A percentile compares a stretch with the other conserved stretches of the same genome.
Evolutionary conservation across 2,888 invertebrate species (phyloP).

Genomic region (Mesopsocus fuscifrons): DNA sequence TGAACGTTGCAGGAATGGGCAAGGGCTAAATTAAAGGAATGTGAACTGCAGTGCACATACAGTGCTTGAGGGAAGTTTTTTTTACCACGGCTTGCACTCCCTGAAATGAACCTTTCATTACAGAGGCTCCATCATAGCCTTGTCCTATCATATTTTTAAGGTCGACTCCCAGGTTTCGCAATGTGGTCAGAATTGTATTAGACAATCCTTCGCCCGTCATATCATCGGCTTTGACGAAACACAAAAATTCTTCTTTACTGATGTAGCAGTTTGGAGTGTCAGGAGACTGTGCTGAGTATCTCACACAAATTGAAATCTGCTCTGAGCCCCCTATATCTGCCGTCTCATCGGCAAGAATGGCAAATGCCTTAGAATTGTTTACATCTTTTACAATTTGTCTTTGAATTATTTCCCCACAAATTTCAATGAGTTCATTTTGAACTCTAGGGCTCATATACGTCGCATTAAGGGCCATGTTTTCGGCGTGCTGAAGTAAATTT

Average conservation of each 20-base stretch:
- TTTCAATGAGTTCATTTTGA: constrained; percentile 15
- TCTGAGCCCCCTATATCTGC: too few species aligned
- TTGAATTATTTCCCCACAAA: constrained; percentile 12
- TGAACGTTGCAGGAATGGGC: constrained; percentile 13
- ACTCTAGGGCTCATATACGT: constrained; percentile 14
- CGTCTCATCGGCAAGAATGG: too few species aligned
- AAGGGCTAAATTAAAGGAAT: constrained; percentile 15
- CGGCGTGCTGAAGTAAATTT: constrained; percentile 14
- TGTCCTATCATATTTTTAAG: constrained; percentile 12
- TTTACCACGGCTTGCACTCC: constrained; percentile 14
- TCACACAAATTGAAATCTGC: neutral
- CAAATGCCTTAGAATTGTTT: constrained; percentile 11
- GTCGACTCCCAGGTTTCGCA: neutral
- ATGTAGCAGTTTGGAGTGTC: neutral
- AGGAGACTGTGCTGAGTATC: neutral
- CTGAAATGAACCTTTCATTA: constrained; percentile 14
- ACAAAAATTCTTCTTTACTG: neutral
- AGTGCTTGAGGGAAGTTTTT: constrained; percentile 13
- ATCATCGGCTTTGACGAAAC: neutral
- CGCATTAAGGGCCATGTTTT: constrained; percentile 13
- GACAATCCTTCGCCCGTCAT: neutral
- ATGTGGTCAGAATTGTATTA: neutral
- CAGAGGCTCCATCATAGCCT: constrained; percentile 15
- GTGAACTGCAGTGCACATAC: constrained; percentile 15
- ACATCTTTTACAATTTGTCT: constrained; percentile 13